A percentile compares a stretch with the other conserved stretches of the same genome.
phyloP scores from a whole-genome alignment of 2,888 invertebrate genomes.

The Hirudinaria manillensis region DNA sequence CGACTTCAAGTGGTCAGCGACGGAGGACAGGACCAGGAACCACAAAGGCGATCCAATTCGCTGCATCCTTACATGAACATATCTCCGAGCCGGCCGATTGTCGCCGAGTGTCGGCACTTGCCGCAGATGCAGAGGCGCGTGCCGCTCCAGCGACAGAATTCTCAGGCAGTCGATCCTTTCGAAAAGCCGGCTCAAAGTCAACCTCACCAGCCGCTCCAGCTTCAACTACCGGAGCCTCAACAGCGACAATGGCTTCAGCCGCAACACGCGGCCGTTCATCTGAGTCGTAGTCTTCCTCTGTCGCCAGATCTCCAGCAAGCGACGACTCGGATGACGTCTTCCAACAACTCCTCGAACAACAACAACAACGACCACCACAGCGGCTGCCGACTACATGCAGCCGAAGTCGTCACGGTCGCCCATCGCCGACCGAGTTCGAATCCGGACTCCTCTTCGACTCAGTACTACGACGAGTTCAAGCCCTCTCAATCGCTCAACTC shows the following conservation, averaged over 20 bases:
- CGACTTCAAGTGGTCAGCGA: constrained; percentile 1
- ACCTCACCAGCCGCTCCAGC: constrained; percentile 10
- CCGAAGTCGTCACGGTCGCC: not conserved
- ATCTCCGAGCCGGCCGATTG: not conserved
- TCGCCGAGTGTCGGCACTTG: not conserved
- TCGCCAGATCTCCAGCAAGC: not conserved
- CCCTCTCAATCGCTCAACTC: constrained; percentile 15
- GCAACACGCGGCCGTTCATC: constrained; percentile 1
- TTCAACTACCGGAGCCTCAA: not conserved
- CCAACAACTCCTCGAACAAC: constrained; percentile 8
- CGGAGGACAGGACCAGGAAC: not conserved
- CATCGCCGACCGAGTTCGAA: constrained; percentile 7
- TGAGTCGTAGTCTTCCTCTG: constrained; percentile 4
- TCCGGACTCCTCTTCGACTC: not conserved
- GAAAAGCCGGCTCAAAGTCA: not conserved
- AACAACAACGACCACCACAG: constrained; percentile 2
- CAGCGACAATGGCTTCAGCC: constrained; percentile 13
- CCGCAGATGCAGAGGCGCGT: not conserved
- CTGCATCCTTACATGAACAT: constrained; percentile 8
- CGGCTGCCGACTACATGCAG: not conserved
- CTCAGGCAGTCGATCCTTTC: not conserved
- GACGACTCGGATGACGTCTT: not conserved
- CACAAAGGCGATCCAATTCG: not conserved
- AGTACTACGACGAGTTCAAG: constrained; percentile 23
- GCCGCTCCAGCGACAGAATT: constrained; percentile 2